Conservation (phyloP, 1,140 invertebrate species). For the Yoshiicerus persimilis region DNA sequence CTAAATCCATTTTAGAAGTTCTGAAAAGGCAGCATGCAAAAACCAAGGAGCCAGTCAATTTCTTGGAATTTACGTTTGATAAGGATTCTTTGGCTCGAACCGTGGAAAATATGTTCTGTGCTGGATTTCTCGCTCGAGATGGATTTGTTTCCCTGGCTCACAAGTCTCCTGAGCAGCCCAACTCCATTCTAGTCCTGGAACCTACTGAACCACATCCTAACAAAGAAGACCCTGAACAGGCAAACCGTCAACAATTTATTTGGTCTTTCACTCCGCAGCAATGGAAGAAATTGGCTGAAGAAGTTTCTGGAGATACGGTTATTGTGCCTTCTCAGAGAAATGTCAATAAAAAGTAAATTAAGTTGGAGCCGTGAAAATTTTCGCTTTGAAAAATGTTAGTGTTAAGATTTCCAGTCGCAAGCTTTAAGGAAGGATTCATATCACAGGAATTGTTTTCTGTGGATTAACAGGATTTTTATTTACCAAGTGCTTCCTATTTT, state of each 20-base stretch:
- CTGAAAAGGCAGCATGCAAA: neutral
- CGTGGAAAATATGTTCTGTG: neutral
- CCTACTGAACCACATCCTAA: neutral
- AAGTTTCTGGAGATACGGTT: neutral
- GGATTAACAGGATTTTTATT: too few species aligned
- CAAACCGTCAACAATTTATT: neutral
- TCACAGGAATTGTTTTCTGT: too few species aligned
- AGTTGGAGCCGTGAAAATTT: too few species aligned
- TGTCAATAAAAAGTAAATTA: too few species aligned
- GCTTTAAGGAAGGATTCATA: too few species aligned
- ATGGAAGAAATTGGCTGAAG: neutral
- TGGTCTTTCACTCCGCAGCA: neutral
- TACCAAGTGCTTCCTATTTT: too few species aligned
- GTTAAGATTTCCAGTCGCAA: too few species aligned
- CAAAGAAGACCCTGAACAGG: neutral
- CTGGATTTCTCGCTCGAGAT: neutral
- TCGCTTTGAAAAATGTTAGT: too few species aligned
- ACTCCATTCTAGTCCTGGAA: neutral
- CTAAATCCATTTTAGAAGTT: neutral
- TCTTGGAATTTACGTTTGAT: neutral
- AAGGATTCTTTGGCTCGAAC: neutral
- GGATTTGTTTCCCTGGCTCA: neutral
- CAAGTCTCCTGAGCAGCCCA: neutral
- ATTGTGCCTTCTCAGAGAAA: too few species aligned
- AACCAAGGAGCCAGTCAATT: neutral